These are phyloP conservation scores for Mizuhopecten yessoensis DNA, from an alignment of 1,140 invertebrate genomes.

Conservation along the genomic window DNA sequence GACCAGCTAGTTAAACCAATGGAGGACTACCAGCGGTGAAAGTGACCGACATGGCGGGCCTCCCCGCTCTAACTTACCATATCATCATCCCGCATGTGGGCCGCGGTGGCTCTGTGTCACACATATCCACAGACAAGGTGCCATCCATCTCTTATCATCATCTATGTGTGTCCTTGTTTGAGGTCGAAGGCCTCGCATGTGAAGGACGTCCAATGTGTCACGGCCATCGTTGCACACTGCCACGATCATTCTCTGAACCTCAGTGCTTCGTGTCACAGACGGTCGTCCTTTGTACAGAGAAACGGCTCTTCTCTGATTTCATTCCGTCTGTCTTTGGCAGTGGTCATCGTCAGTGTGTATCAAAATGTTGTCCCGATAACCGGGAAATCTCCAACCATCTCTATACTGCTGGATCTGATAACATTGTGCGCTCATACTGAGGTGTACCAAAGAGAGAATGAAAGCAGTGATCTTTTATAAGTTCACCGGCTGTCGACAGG, in stretches of 20 bases:
- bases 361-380: not conserved
- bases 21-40: conserved; percentile 82
- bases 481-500: not conserved
- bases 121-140: conserved; percentile 37
- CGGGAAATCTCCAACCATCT: not conserved
- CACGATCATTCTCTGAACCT: not conserved
- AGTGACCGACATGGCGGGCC: not conserved
- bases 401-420: not conserved
- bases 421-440: not conserved
- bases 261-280: not conserved
- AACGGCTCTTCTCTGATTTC: not conserved
- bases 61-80: not conserved
- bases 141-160: not conserved
- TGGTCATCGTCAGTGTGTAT: not conserved
- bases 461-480: not conserved
- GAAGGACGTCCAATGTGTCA: not conserved
- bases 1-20: conserved; percentile 83
- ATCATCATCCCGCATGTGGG: conserved; percentile 28
- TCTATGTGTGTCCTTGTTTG: not conserved
- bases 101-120: conserved; percentile 13
- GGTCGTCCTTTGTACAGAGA: not conserved
- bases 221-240: not conserved
- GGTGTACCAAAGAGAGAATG: not conserved
- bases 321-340: not conserved
- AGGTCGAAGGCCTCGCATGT: not conserved